phyloP scores from a whole-genome alignment of 2,888 invertebrate species.

The Oithona nana region DNA sequence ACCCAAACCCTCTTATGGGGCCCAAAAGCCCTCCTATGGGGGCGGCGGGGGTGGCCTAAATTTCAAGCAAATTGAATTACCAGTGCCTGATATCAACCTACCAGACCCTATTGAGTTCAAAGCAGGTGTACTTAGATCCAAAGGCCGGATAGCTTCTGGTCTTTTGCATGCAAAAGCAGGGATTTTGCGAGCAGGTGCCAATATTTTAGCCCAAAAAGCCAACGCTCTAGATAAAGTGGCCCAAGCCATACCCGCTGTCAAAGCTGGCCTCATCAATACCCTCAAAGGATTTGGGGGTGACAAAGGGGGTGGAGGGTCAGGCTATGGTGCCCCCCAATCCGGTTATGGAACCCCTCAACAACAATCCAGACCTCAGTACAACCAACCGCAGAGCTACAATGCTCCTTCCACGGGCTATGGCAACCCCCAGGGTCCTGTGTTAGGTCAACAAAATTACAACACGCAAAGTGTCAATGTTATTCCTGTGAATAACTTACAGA shows the following conservation, averaged over 20 bases:
- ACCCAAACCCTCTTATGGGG: neutral
- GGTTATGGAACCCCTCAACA: conserved; percentile 7
- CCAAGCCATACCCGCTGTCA: conserved; percentile 12
- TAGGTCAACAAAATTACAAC: neutral
- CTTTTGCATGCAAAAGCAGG: conserved; percentile 16
- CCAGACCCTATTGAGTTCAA: conserved; percentile 16
- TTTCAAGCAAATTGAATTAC: conserved; percentile 1
- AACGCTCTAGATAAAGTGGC: conserved; percentile 13
- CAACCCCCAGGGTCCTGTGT: neutral
- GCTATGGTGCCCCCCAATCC: neutral
- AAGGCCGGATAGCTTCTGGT: conserved; percentile 16
- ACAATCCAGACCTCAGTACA: neutral
- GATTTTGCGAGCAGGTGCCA: conserved; percentile 14
- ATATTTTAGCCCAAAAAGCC: conserved; percentile 14
- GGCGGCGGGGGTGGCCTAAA: conserved; percentile 10
- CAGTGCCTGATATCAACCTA: conserved; percentile 9
- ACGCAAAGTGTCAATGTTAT: neutral
- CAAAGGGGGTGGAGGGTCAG: neutral
- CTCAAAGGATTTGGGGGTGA: neutral
- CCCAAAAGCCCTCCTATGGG: conserved; percentile 1
- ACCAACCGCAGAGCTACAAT: neutral
- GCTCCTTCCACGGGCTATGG: neutral
- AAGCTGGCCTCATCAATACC: conserved; percentile 12
- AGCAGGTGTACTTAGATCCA: conserved; percentile 11
- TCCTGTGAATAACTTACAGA: neutral